A percentile compares a stretch with the other conserved stretches of the same genome.
These are phyloP conservation scores for Cheilosia urbana DNA, from an alignment of 2,888 invertebrate species.

Conservation along the genomic window DNA sequence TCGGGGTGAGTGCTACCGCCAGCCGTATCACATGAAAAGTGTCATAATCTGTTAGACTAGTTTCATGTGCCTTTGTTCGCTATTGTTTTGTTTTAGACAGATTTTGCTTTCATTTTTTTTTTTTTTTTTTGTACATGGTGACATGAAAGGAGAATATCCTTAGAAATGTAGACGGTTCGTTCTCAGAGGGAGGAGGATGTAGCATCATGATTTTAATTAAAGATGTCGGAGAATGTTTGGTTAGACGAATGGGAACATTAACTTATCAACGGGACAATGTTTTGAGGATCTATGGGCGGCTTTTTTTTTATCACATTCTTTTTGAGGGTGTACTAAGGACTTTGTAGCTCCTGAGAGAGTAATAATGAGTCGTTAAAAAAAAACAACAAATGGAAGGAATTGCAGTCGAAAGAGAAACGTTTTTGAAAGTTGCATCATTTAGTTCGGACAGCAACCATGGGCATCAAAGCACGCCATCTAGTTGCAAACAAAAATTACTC, in stretches of 20 bases:
- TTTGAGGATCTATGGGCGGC: neutral
- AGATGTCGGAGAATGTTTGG: conserved; percentile 9
- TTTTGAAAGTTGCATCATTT: too few relatives aligned
- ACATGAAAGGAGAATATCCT: conserved; percentile 32
- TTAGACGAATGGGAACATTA: neutral
- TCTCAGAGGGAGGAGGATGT: neutral
- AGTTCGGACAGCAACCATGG: too few relatives aligned
- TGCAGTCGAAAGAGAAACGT: too few relatives aligned
- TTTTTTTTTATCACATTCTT: neutral
- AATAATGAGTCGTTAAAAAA: too few relatives aligned
- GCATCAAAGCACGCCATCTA: too few relatives aligned
- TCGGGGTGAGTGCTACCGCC: conserved; percentile 17
- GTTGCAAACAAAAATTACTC: too few relatives aligned
- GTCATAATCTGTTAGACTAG: conserved; percentile 64
- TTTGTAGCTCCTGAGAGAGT: too few relatives aligned
- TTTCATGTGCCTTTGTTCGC: conserved; percentile 35
- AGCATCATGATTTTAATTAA: conserved; percentile 11
- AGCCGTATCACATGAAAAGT: conserved; percentile 44
- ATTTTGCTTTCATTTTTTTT: neutral
- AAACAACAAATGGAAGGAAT: too few relatives aligned
- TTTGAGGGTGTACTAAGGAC: neutral
- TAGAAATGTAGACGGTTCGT: conserved; percentile 2
- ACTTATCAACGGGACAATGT: neutral
- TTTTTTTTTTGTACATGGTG: neutral
- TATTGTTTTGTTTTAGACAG: conserved; percentile 43